A percentile compares a stretch with the other conserved stretches of the same genome.
Evolutionary conservation across 1,140 invertebrate genomes (phyloP).

Genomic region (Agrypnia vestita): DNA sequence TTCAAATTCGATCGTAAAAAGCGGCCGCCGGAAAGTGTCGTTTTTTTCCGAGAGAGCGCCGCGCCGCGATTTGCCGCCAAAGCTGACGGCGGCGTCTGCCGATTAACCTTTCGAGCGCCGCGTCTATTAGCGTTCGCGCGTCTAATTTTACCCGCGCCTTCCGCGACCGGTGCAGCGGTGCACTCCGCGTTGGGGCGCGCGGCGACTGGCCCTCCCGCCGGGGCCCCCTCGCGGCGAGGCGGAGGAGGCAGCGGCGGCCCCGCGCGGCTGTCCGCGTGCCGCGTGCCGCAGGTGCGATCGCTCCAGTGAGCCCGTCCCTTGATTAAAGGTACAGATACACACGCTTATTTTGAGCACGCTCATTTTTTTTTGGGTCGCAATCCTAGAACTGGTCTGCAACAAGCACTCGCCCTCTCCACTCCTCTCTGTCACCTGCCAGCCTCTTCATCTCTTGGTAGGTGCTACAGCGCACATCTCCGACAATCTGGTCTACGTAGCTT

Average conservation of each 20-base stretch:
- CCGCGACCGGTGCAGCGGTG: constrained; percentile 27
- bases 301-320: no score
- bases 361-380: no score
- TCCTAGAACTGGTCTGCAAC: no score
- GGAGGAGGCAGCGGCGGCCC: neutral
- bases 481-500: no score
- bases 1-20: constrained; percentile 20
- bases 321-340: no score
- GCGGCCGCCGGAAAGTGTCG: neutral
- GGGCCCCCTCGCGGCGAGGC: neutral
- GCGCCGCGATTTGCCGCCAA: constrained; percentile 19
- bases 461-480: no score
- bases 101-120: constrained; percentile 43
- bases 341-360: no score
- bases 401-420: no score
- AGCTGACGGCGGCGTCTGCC: constrained; percentile 21
- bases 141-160: constrained; percentile 55
- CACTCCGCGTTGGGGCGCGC: neutral
- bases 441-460: no score
- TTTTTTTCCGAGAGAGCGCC: neutral
- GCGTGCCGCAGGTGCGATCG: no score
- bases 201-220: neutral
- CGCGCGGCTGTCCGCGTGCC: no score
- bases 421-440: no score
- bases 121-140: constrained; percentile 34